Conservation (phyloP, 2,113 vertebrate genomes). For the Alligator sinensis region DNA sequence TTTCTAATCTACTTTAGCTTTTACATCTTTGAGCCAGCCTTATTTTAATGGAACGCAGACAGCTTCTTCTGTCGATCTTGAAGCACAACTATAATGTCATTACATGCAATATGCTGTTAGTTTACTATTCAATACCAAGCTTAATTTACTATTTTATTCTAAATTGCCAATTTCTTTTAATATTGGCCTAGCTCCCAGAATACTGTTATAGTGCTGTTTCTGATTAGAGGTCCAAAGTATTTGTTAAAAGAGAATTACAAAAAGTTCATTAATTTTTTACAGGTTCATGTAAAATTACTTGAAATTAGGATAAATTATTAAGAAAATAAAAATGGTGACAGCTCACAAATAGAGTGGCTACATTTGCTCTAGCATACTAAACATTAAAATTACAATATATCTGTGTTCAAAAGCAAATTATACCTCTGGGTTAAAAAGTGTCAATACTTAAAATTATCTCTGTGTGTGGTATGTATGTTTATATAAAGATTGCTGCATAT, state of each 20-base stretch:
- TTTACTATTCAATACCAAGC: slow-evolving; percentile 35
- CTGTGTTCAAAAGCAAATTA: not conserved
- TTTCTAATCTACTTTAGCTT: not conserved
- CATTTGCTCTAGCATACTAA: not conserved
- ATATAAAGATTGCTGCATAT: not conserved
- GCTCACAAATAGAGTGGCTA: not conserved
- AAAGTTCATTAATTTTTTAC: slow-evolving; percentile 1
- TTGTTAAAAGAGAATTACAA: not conserved
- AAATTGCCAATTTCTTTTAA: slow-evolving; percentile 21
- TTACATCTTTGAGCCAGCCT: not conserved
- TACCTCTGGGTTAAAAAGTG: not conserved
- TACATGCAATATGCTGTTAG: not conserved
- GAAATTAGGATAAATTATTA: slow-evolving; percentile 40
- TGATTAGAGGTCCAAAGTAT: not conserved
- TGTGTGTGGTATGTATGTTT: not conserved
- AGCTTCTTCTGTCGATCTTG: not conserved
- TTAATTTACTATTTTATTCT: slow-evolving; percentile 55
- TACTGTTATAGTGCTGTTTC: not conserved
- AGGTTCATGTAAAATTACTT: not conserved
- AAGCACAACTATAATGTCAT: not conserved
- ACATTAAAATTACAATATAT: not conserved
- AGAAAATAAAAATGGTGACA: not conserved
- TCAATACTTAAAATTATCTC: not conserved
- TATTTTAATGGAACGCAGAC: not conserved
- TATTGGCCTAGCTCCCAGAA: slow-evolving; percentile 19